Evolutionary conservation across 1,140 invertebrate genomes (phyloP).

Genomic region (Campodea augens): DNA sequence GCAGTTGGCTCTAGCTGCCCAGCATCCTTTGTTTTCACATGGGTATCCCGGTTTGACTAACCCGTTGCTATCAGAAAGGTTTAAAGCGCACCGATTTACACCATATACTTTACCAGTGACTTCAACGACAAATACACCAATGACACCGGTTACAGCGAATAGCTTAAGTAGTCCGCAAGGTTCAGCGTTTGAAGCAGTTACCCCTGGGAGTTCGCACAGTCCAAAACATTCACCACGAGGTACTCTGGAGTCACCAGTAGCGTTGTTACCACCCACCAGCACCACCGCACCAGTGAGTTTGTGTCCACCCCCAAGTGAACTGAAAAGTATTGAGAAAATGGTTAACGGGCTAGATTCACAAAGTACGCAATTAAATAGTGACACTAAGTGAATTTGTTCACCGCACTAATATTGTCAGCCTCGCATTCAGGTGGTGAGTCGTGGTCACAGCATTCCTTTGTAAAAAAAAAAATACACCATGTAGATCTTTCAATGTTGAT

Average conservation of each 20-base stretch:
- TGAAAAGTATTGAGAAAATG: slow-evolving; percentile 93
- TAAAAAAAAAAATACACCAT: too few relatives aligned
- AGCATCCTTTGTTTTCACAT: slow-evolving; percentile 53
- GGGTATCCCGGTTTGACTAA: slow-evolving; percentile 19
- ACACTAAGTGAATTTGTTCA: too few relatives aligned
- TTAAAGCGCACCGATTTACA: slow-evolving; percentile 52
- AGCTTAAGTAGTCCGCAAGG: slow-evolving; percentile 33
- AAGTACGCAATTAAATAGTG: too few relatives aligned
- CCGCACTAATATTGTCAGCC: too few relatives aligned
- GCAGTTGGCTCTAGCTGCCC: slow-evolving; percentile 53
- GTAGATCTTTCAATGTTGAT: too few relatives aligned
- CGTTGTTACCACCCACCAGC: slow-evolving; percentile 26
- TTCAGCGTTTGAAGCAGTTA: slow-evolving; percentile 67
- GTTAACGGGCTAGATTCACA: slow-evolving; percentile 66
- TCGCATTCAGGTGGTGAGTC: too few relatives aligned
- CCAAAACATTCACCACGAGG: slow-evolving; percentile 31
- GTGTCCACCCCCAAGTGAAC: slow-evolving; percentile 32
- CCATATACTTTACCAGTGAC: slow-evolving; percentile 55
- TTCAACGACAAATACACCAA: slow-evolving; percentile 21
- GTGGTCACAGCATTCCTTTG: too few relatives aligned
- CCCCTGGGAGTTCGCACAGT: slow-evolving; percentile 33
- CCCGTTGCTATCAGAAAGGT: slow-evolving; percentile 26
- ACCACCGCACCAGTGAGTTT: slow-evolving; percentile 13
- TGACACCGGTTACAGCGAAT: slow-evolving; percentile 18
- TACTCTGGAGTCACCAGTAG: slow-evolving; percentile 27